These are phyloP conservation scores for Hymenochirus boettgeri DNA, from an alignment of 2,113 vertebrate species.

Conservation along the genomic window DNA sequence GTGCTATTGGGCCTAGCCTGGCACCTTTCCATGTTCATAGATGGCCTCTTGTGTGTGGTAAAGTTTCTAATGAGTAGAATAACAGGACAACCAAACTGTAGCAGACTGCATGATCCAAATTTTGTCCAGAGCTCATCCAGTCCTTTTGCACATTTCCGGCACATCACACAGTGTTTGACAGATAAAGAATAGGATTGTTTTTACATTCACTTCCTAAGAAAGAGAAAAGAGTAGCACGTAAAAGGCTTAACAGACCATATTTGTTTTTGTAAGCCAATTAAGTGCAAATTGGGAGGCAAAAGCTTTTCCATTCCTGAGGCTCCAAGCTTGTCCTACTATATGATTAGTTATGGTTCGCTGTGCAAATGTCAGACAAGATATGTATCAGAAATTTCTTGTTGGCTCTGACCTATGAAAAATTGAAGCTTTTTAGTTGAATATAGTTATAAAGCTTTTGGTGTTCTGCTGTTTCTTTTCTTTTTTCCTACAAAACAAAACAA, in stretches of 20 bases:
- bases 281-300: constrained; percentile 42
- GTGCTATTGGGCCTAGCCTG: constrained; percentile 7
- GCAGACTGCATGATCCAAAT: neutral
- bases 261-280: constrained; percentile 43
- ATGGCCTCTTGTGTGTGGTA: constrained; percentile 56
- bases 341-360: constrained; percentile 40
- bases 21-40: constrained; percentile 43
- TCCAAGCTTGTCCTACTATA: constrained; percentile 34
- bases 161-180: constrained; percentile 5
- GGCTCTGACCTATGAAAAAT: constrained; percentile 37
- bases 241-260: constrained; percentile 41
- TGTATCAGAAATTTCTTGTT: constrained; percentile 40
- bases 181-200: constrained; percentile 26
- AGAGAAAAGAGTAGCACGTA: constrained; percentile 36
- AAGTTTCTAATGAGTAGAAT: constrained; percentile 48
- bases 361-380: constrained; percentile 43
- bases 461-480: neutral
- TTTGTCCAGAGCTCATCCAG: neutral
- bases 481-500: neutral
- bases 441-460: neutral
- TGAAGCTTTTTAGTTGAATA: constrained; percentile 15
- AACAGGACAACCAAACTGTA: neutral
- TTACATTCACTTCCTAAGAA: constrained; percentile 35
- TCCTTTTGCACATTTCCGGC: neutral
- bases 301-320: constrained; percentile 35